phyloP scores from a whole-genome alignment of 2,888 invertebrate species.

The Latrodectus elegans region DNA sequence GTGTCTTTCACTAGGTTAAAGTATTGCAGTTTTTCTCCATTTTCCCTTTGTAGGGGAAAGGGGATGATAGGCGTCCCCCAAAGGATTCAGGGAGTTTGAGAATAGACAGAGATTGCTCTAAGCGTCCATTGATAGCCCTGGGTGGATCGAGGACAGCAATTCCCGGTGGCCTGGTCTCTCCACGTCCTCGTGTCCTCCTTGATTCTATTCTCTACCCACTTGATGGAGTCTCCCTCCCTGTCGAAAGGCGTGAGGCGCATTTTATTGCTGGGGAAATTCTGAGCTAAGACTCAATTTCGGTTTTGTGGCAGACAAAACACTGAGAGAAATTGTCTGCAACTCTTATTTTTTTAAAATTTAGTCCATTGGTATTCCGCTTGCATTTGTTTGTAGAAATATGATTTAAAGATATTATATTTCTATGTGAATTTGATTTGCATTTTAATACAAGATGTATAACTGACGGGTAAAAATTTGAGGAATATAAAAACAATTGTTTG shows the following conservation, averaged over 20 bases:
- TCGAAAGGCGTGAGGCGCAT: slow-evolving; percentile 42
- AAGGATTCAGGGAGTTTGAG: slow-evolving; percentile 12
- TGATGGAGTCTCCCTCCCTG: slow-evolving; percentile 10
- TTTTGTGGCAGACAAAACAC: neutral
- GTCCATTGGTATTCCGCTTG: too few relatives aligned
- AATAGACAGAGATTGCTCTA: slow-evolving; percentile 53
- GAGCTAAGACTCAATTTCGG: neutral
- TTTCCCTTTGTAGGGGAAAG: neutral
- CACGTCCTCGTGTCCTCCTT: neutral
- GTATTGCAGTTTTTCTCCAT: neutral
- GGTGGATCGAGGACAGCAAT: slow-evolving; percentile 48
- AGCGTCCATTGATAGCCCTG: slow-evolving; percentile 61
- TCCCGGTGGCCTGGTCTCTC: neutral
- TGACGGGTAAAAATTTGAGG: too few relatives aligned
- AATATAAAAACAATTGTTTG: too few relatives aligned
- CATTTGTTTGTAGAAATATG: too few relatives aligned
- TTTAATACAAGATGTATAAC: too few relatives aligned
- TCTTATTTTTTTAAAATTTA: too few relatives aligned
- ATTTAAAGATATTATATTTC: too few relatives aligned
- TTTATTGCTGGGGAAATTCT: slow-evolving; percentile 11
- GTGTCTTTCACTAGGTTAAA: neutral
- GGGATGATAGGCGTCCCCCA: slow-evolving; percentile 31
- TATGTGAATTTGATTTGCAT: too few relatives aligned
- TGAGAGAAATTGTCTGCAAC: too few relatives aligned
- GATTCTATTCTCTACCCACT: slow-evolving; percentile 20